Evolutionary conservation across 1,140 invertebrate species (phyloP).

Genomic region (Tetragonula clypearis): DNA sequence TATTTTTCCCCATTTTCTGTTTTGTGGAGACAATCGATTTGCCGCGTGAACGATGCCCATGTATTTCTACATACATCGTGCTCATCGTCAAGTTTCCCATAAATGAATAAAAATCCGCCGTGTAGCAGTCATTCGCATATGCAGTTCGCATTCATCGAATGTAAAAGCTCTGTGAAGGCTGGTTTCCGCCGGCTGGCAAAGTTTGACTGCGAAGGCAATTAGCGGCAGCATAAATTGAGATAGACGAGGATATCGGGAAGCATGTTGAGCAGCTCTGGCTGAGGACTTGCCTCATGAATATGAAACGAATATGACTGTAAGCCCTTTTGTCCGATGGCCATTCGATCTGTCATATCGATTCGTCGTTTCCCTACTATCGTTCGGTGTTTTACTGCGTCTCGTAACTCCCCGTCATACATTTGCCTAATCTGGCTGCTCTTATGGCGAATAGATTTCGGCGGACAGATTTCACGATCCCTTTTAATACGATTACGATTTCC

Average conservation of each 20-base stretch:
- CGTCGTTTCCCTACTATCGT: conserved; percentile 29
- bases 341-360: conserved; percentile 33
- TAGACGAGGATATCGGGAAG: conserved; percentile 59
- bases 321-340: conserved; percentile 67
- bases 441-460: not conserved
- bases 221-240: conserved; percentile 69
- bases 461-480: not conserved
- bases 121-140: not conserved
- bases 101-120: too few relatives aligned
- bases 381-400: conserved; percentile 18
- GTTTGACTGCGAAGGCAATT: conserved; percentile 69
- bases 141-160: conserved; percentile 56
- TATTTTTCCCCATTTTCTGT: too few relatives aligned
- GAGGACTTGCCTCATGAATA: conserved; percentile 69
- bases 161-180: conserved; percentile 43
- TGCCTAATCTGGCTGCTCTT: conserved; percentile 22
- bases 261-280: conserved; percentile 59
- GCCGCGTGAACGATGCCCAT: too few relatives aligned
- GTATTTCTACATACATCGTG: too few relatives aligned
- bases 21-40: too few relatives aligned
- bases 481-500: not conserved
- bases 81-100: too few relatives aligned
- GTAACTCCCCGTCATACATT: conserved; percentile 7
- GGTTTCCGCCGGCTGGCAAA: conserved; percentile 61
- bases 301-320: conserved; percentile 72